These are phyloP conservation scores for Fringilla coelebs DNA, from an alignment of 2,797 vertebrate species.

Conservation along the genomic window DNA sequence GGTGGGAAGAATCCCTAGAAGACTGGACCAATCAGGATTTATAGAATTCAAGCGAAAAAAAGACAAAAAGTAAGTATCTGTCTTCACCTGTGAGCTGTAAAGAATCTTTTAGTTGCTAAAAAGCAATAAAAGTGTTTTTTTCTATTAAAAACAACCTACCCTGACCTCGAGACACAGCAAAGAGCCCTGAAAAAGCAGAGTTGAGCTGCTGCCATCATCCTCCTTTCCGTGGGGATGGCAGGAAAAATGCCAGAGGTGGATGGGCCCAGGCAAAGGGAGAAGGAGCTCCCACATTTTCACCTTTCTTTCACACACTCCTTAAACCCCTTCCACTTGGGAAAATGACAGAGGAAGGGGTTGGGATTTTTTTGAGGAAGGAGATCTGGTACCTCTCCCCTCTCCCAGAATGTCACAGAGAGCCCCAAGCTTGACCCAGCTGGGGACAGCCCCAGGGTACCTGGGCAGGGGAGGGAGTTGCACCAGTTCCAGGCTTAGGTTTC, in stretches of 20 bases:
- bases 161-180: background rate
- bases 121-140: constrained; percentile 16
- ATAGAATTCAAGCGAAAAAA: background rate
- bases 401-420: accelerated
- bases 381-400: accelerated
- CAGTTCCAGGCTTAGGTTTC: background rate
- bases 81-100: background rate
- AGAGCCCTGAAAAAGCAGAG: background rate
- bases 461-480: background rate
- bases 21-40: background rate
- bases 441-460: background rate
- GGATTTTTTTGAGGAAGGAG: background rate
- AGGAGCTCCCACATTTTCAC: background rate
- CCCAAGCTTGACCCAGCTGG: background rate
- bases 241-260: background rate
- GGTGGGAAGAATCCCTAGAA: background rate
- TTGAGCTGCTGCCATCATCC: background rate
- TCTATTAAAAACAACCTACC: background rate
- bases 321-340: background rate
- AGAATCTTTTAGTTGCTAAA: background rate
- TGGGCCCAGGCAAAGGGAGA: background rate
- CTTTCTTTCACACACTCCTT: background rate
- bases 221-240: accelerated
- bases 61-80: background rate
- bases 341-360: accelerated